Evolutionary conservation across 1,140 invertebrate genomes (phyloP), one percentile per base, ranked within the genome.

Genomic region (Paraescarpia echinospica): DNA sequence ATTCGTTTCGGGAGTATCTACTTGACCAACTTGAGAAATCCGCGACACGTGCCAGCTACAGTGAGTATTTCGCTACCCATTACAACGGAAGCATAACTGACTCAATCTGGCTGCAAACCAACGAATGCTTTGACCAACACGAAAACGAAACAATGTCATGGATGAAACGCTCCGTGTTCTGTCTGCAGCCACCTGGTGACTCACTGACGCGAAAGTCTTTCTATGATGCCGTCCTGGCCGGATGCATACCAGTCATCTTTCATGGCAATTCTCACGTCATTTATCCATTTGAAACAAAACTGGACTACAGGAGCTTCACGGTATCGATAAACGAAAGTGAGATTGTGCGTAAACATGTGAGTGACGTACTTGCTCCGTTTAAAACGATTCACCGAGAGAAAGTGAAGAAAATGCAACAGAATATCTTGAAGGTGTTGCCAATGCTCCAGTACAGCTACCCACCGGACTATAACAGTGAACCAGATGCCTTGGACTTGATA

Each of bases 131-230:
- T 0, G 35, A 33, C 0, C 34, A 93, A 18, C 93, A 94, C 88
- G 34, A 92, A 33, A 93, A 92, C 18, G 93, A 89, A 5, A 94
- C 94, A 0, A 93, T 95, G 35, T 91, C 93, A 6, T 95, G 95
- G 95, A 95, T 95, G 95, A 33, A 91, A 77, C 93, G 93, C 35
- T 93, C 94, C 0, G 93, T 94, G 89, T 95, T 94, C 91, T 95
- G 95, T 92, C 90, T 95, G 77, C 94, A 95, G 35, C 94, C 94
- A 14, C 94, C 94, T 5, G 95, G 95, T 8, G 94, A 95, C 91
- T 94, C 94, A 5, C 95, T 94, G 31, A 94, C 94, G n/a, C 91
- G 94, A 33, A 95, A 95, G 92, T 94, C 94, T n/a, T 93, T 94
- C 77, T 95, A 94, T 33, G 95, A 95, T 89, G 92, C 94, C 31